Evolutionary conservation across 2,113 vertebrate genomes (phyloP).

Genomic region (Corythornis vintsioides): DNA sequence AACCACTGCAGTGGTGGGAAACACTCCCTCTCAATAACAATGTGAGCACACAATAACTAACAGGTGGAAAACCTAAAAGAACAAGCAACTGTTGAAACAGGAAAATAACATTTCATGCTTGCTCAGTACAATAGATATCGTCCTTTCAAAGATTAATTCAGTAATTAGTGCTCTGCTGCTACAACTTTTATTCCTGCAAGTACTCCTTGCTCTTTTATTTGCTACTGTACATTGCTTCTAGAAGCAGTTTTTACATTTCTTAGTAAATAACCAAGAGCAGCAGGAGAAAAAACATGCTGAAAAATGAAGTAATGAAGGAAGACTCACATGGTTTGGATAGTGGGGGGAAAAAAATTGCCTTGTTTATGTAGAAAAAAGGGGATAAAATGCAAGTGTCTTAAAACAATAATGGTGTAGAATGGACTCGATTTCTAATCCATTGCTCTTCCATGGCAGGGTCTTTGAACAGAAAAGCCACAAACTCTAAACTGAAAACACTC

Average conservation of each 20-base stretch:
- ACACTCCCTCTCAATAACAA: background rate
- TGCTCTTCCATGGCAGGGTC: background rate
- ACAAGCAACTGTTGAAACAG: background rate
- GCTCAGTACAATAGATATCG: background rate
- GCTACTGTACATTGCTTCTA: background rate
- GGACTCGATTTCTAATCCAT: background rate
- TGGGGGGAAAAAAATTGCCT: background rate
- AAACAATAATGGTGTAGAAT: background rate
- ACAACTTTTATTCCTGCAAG: background rate
- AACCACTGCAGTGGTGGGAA: background rate
- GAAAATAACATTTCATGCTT: background rate
- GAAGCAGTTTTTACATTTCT: background rate
- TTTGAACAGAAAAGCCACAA: background rate
- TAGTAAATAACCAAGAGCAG: background rate
- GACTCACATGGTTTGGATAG: background rate
- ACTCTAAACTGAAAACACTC: background rate
- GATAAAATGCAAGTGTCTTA: background rate
- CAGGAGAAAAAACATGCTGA: rapidly evolving
- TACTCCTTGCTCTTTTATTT: background rate
- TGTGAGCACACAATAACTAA: background rate
- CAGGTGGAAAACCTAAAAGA: background rate
- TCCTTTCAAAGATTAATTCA: background rate
- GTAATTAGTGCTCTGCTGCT: background rate
- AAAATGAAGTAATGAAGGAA: background rate
- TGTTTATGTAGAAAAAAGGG: background rate